Conservation (phyloP, 2,113 vertebrate species). For the Pygoscelis antarcticus region DNA sequence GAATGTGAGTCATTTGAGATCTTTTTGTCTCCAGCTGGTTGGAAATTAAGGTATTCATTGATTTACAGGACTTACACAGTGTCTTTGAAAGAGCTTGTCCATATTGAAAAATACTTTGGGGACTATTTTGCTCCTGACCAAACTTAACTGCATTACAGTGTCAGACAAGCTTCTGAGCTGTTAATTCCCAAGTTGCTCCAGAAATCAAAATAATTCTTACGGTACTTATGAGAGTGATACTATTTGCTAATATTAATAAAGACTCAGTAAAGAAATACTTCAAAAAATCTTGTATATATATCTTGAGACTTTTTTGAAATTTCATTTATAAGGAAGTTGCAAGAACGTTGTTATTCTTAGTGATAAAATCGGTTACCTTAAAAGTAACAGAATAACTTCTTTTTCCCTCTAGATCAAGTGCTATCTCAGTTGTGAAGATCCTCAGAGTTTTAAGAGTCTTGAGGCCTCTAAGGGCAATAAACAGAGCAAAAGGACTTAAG, state of each 20-base stretch:
- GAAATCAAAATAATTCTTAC: not conserved
- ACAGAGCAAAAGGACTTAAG: slow-evolving; percentile 99
- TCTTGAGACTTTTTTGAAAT: not conserved
- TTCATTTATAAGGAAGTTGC: not conserved
- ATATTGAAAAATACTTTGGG: not conserved
- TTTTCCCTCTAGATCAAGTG: slow-evolving; percentile 86
- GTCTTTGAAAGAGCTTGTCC: not conserved
- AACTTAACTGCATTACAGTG: not conserved
- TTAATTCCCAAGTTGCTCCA: not conserved
- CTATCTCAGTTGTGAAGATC: slow-evolving; percentile 99
- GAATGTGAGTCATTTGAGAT: not conserved
- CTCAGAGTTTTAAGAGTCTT: slow-evolving; percentile 94
- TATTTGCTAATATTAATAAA: not conserved
- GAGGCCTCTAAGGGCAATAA: slow-evolving; percentile 95
- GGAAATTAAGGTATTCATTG: not conserved
- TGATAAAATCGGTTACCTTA: not conserved
- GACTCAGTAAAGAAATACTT: not conserved
- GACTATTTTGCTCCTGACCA: not conserved
- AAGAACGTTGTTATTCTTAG: not conserved
- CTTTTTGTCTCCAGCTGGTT: not conserved
- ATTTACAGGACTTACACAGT: not conserved
- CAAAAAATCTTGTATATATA: not conserved
- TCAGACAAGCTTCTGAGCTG: not conserved
- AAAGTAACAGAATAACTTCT: not conserved
- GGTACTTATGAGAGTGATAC: not conserved